Evolutionary conservation across 2,888 invertebrate genomes (phyloP).

Genomic region (Drosophila tanythrix): DNA sequence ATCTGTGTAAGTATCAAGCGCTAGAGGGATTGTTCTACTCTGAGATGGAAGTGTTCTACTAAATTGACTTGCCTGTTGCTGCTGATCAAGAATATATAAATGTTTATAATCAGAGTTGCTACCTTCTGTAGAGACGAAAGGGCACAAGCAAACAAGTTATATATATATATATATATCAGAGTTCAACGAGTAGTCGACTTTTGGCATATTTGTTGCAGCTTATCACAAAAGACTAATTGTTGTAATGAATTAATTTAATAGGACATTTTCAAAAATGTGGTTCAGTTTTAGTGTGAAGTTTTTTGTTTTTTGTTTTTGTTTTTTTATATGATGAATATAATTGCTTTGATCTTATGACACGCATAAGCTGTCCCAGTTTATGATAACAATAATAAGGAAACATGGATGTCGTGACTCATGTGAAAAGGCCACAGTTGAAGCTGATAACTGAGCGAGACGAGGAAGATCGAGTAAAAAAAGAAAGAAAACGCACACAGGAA

Average conservation of each 20-base stretch:
- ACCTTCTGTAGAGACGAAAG: too few species aligned
- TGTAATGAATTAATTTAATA: background rate
- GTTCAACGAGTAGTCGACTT: background rate
- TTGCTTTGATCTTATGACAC: constrained; percentile 40
- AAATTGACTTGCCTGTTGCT: too few species aligned
- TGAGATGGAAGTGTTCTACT: too few species aligned
- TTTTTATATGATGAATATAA: background rate
- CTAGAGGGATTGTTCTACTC: too few species aligned
- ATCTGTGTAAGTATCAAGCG: too few species aligned
- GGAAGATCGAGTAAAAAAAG: constrained; percentile 21
- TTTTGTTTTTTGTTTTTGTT: background rate
- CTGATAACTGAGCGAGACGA: background rate
- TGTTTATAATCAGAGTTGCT: too few species aligned
- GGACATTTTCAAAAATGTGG: background rate
- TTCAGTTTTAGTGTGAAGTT: background rate
- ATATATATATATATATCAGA: background rate
- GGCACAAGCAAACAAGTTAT: too few species aligned
- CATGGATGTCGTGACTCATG: constrained; percentile 22
- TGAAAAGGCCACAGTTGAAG: constrained; percentile 9
- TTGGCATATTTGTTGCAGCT: background rate
- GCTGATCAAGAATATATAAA: too few species aligned
- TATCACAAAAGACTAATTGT: background rate
- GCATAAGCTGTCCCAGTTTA: constrained; percentile 23
- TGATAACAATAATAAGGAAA: constrained; percentile 12
- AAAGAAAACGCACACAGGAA: constrained; percentile 38